A percentile compares a stretch with the other conserved stretches of the same genome.
Conservation (phyloP, 1,140 invertebrate genomes). For the Cotesia vestalis region DNA sequence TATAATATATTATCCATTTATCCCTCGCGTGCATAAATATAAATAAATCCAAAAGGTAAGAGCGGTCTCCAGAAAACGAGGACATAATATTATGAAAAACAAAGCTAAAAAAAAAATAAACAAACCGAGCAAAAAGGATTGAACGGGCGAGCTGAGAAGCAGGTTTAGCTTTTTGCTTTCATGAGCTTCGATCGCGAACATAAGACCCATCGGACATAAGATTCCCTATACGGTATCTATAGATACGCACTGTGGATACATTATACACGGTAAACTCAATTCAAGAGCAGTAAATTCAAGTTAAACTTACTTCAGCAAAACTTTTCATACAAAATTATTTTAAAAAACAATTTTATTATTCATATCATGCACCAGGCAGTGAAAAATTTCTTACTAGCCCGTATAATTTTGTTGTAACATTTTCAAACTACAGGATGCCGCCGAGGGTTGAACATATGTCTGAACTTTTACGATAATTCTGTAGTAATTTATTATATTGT, state of each 20-base stretch:
- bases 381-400: not conserved
- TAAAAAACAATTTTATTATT: no score
- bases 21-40: no score
- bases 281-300: not conserved
- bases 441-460: no score
- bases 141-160: constrained; percentile 41
- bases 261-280: not conserved
- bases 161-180: constrained; percentile 59
- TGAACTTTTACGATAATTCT: no score
- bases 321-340: no score
- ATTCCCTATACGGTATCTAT: constrained; percentile 54
- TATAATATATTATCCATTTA: no score
- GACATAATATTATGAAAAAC: constrained; percentile 45
- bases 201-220: constrained; percentile 40
- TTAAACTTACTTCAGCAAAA: not conserved
- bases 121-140: not conserved
- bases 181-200: constrained; percentile 41
- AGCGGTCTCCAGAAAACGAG: constrained; percentile 34
- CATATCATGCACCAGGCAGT: no score
- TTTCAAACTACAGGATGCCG: no score
- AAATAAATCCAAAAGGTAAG: constrained; percentile 38
- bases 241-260: constrained; percentile 12
- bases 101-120: constrained; percentile 19
- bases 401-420: not conserved
- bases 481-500: no score